Evolutionary conservation across 1,140 invertebrate genomes (phyloP).

Genomic region (Lasioglossum albipes): DNA sequence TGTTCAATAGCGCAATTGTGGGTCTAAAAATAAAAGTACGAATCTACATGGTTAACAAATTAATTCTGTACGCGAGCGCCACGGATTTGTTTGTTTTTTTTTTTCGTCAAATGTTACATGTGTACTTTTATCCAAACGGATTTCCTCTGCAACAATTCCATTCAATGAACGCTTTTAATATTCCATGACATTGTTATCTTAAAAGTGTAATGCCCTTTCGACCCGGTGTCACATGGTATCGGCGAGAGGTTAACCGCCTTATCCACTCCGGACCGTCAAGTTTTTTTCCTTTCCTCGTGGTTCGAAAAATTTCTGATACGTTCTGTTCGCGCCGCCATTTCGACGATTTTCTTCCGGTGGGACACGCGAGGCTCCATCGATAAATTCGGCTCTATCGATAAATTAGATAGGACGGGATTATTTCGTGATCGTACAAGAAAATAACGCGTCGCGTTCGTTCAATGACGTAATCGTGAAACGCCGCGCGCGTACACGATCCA

Average conservation of each 20-base stretch:
- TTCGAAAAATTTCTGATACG: constrained; percentile 24
- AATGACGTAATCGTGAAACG: constrained; percentile 33
- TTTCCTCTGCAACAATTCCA: constrained; percentile 26
- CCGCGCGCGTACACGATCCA: neutral
- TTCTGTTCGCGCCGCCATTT: neutral
- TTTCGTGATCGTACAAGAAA: neutral
- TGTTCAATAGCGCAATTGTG: too few relatives aligned
- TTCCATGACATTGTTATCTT: constrained; percentile 46
- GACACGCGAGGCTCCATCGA: constrained; percentile 4
- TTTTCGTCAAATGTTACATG: constrained; percentile 13
- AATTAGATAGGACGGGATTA: constrained; percentile 12
- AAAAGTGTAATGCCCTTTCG: constrained; percentile 57
- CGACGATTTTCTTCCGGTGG: neutral
- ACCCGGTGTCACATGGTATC: constrained; percentile 40
- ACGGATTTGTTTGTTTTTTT: neutral
- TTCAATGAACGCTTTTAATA: constrained; percentile 35
- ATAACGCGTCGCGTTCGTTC: neutral
- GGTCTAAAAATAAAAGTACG: too few relatives aligned
- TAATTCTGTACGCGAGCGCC: too few relatives aligned
- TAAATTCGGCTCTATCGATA: constrained; percentile 36
- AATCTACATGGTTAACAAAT: too few relatives aligned
- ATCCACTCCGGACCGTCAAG: constrained; percentile 35
- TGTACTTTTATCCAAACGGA: constrained; percentile 16
- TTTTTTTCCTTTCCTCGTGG: neutral
- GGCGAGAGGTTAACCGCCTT: constrained; percentile 55